phyloP scores from a whole-genome alignment of 2,113 vertebrate genomes.

The Delphinus delphis region DNA sequence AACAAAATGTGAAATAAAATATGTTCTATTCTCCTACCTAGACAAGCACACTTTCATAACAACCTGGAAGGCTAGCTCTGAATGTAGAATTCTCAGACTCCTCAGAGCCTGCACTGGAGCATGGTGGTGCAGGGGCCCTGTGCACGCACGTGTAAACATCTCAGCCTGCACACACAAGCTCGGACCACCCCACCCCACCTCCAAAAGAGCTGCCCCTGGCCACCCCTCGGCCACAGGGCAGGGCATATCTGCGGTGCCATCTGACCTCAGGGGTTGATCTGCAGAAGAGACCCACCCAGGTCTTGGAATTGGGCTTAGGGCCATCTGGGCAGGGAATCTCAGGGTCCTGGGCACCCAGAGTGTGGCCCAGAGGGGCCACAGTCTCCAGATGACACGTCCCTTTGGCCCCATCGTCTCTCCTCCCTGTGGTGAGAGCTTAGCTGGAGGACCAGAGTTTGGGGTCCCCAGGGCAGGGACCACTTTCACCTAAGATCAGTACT shows the following conservation, averaged over 20 bases:
- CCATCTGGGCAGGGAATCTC: neutral
- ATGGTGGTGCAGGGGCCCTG: neutral
- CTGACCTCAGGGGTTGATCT: neutral
- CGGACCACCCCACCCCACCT: accelerated
- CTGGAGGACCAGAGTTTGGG: neutral
- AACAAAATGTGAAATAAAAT: constrained; percentile 75
- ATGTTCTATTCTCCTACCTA: constrained; percentile 58
- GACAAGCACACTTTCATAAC: constrained; percentile 57
- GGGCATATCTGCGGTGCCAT: neutral
- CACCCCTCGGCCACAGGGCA: neutral
- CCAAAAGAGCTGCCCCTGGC: neutral
- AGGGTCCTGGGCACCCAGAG: neutral
- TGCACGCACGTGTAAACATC: neutral
- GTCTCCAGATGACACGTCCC: neutral
- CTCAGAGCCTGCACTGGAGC: neutral
- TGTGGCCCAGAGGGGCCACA: neutral
- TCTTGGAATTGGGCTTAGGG: neutral
- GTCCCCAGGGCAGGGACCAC: neutral
- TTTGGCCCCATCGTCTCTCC: neutral
- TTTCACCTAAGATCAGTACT: neutral
- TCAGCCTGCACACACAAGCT: neutral
- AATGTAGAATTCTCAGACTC: neutral
- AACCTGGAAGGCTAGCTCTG: constrained; percentile 29
- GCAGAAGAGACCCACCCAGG: neutral
- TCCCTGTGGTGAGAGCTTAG: neutral